Evolutionary conservation across 2,888 invertebrate genomes (phyloP), one percentile per base, ranked within the genome.

Genomic region (Agrypnus murinus): DNA sequence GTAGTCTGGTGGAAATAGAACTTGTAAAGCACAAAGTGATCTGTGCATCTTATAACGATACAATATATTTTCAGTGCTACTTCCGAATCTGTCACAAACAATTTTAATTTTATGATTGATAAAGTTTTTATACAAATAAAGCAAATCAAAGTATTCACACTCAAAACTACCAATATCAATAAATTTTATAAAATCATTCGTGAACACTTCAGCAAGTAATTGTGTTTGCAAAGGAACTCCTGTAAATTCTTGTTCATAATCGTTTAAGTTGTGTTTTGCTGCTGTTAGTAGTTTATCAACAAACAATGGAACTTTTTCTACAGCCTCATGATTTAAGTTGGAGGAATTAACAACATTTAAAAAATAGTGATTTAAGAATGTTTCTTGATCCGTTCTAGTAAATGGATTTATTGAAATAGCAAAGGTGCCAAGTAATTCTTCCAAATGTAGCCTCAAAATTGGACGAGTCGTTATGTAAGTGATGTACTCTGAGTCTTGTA

Each of bases 201-300:
- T 40, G n/a, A 65, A 65, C 2, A 46, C 65, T 9, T 65, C 57
- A 3, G 45, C 65, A 10, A 65, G 17, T 10, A 65, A 36, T 46
- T 45, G 45, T 3, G 58, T 65, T 19, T 65, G 65, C 43, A 65
- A 25, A 10, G 65, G 65, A 10, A 65, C 50, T 10, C 65, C 65
- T n/a, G 58, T 65, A 19, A 65, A 65, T 31, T 57, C 36, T 34
- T 65, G 17, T 17, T 65, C 65, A 10, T 45, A 12, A 25, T 63
- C 63, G 12, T 63, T 63, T 14, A 65, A 15, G 15, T 65, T 57
- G 8, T n/a, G 3, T 34, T 36, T 34, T 1, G 62, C 38, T 15
- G 48, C 36, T 1, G 10, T 25, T 36, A 62, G 10, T 12, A 62
- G 12, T 9, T 25, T 1, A 9, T 14, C 6, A 15, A 31, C 25